Base-by-base conservation (phyloP, 2,888 invertebrate genomes). In the Hemicrepidius hirtus region DNA sequence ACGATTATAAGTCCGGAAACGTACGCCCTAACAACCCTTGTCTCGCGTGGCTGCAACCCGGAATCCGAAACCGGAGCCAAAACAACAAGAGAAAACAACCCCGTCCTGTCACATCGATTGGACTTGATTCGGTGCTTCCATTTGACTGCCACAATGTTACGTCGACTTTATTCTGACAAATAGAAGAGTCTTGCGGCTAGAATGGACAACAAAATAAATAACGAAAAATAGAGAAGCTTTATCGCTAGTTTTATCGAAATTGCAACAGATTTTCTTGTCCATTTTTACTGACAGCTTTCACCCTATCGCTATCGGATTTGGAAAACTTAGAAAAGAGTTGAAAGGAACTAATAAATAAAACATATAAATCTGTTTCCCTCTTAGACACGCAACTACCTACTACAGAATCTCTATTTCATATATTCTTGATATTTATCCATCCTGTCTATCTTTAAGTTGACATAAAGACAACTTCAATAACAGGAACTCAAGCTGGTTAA, bases 21-120 rank as follows among this genome's bases (percentile, higher is more conserved):
- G 71, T 71, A 60, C 71, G 60, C 24, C 60, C 53, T 60, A 71
- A 66, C 71, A 66, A 71, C 71, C 71, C 66, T 60, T 71, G 71
- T 66, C 71, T 71, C 66, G 50, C 57, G 66, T 71, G 60, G 71
- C 55, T 71, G 55, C 28, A 66, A 50, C 65, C 64, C 49, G 66
- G 66, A 71, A 71, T 66, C 59, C 65, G 66, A 62, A 71, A 65
- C 71, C 71, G 66, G 60, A 70, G 64, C 50, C 66, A 50, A 71
- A 57, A 57, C 64, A 71, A 66, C 71, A 49, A 66, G 66, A 66
- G 71, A 66, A 66, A 71, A 50, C 71, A 71, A 67, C 46, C 40
- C 60, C 49, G 40, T 66, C 28, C 66, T 71, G 66, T 60, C 71
- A 66, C 64, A 65, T 65, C 60, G 66, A 71, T 71, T 71, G 57